phyloP scores from a whole-genome alignment of 2,797 vertebrate species.

The Gadopsis marmoratus region DNA sequence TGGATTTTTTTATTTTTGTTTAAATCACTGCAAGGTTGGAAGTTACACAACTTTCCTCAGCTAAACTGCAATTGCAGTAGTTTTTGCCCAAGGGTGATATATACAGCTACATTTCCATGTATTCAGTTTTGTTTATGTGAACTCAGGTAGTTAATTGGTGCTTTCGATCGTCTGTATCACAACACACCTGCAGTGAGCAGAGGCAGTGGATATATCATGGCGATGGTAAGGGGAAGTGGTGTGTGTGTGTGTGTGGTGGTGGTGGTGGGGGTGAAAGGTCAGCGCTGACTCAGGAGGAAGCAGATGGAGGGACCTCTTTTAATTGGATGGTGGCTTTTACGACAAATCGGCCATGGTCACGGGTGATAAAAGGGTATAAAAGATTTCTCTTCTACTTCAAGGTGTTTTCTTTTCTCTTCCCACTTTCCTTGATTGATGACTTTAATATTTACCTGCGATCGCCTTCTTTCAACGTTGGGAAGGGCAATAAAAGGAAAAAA shows the following conservation, averaged over 20 bases:
- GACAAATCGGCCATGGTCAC: constrained; percentile 59
- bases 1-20: constrained; percentile 1
- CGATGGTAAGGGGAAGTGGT: constrained; percentile 14
- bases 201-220: constrained; percentile 44
- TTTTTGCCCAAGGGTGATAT: constrained; percentile 5
- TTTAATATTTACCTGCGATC: constrained; percentile 74
- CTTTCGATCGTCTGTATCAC: constrained; percentile 37
- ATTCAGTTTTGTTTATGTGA: neutral
- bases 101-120: neutral
- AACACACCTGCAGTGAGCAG: constrained; percentile 40
- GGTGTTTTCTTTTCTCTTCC: constrained; percentile 36
- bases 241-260: no score
- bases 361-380: constrained; percentile 44
- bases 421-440: constrained; percentile 76
- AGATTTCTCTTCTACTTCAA: constrained; percentile 32
- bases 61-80: constrained; percentile 21
- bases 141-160: constrained; percentile 35
- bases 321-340: constrained; percentile 70
- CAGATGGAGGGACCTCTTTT: constrained; percentile 65
- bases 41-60: constrained; percentile 27
- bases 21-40: constrained; percentile 31
- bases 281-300: constrained; percentile 66
- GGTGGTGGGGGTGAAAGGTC: constrained; percentile 53
- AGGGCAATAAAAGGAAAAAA: constrained; percentile 34
- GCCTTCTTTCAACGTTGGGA: constrained; percentile 13